Evolutionary conservation across 2,797 vertebrate genomes (phyloP).

Genomic region (Tokudaia tokunoshimensis): DNA sequence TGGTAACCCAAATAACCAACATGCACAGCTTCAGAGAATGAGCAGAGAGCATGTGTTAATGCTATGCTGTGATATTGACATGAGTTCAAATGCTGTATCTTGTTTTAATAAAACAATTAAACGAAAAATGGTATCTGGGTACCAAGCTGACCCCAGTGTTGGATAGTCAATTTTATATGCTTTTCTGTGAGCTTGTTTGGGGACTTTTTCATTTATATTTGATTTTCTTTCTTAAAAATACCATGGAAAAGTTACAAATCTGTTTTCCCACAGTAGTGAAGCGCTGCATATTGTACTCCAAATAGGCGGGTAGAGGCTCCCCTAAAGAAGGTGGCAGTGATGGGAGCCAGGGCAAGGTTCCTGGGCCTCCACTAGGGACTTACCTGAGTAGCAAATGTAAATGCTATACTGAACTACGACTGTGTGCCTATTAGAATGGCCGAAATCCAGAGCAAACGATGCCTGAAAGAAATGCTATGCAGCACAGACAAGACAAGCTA

Average conservation of each 20-base stretch:
- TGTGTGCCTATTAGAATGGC: not conserved
- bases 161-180: not conserved
- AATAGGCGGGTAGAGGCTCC: not conserved
- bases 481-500: too few relatives aligned
- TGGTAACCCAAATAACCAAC: not conserved
- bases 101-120: not conserved
- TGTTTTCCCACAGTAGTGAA: not conserved
- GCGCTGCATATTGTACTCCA: not conserved
- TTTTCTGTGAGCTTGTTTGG: not conserved
- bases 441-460: not conserved
- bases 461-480: rapidly evolving
- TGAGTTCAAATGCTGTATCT: not conserved
- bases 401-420: not conserved
- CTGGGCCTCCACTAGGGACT: not conserved
- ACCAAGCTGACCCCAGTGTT: not conserved
- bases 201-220: not conserved
- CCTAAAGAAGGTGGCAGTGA: not conserved
- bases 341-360: too few relatives aligned
- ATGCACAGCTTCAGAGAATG: not conserved
- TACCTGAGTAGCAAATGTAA: not conserved
- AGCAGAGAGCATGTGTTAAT: not conserved
- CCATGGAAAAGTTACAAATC: not conserved
- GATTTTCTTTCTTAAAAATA: not conserved
- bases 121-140: not conserved
- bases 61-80: not conserved